Percentiles rank a stretch among this genome's conserved stretches.
These are phyloP conservation scores for Teleogryllus occipitalis DNA, from an alignment of 1,140 invertebrate species.

Conservation along the genomic window DNA sequence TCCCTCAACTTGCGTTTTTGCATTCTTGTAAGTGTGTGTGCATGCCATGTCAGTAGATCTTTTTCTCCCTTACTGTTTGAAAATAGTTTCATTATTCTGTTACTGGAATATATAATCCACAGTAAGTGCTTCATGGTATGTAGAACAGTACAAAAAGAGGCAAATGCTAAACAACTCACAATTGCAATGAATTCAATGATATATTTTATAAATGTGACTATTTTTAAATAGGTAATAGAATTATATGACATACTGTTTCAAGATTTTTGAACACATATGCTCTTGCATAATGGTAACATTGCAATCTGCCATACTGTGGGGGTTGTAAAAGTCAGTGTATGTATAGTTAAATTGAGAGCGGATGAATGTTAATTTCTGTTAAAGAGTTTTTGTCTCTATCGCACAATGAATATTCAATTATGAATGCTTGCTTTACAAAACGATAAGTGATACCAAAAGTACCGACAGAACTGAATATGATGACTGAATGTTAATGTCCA, in stretches of 20 bases:
- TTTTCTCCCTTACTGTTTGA: not conserved
- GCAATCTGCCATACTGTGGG: not conserved
- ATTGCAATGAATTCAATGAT: not conserved
- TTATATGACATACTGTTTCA: not conserved
- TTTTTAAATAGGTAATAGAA: not conserved
- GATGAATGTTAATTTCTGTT: constrained; percentile 1
- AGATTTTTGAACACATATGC: not conserved
- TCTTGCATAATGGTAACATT: not conserved
- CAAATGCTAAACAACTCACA: not conserved
- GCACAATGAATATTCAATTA: not conserved
- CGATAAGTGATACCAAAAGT: not conserved
- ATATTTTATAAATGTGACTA: constrained; percentile 6
- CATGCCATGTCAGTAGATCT: not conserved
- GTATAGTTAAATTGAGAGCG: not conserved
- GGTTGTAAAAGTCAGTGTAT: not conserved
- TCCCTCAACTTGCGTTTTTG: not conserved
- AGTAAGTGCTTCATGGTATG: not conserved
- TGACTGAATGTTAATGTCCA: not conserved
- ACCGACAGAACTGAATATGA: not conserved
- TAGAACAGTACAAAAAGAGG: not conserved
- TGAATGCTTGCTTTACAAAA: not conserved
- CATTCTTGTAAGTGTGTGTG: not conserved
- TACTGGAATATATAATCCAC: not conserved
- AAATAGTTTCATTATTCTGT: not conserved
- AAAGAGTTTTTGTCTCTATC: not conserved